Conservation (phyloP, 2,888 invertebrate genomes). For the Melangyna quadrimaculata region DNA sequence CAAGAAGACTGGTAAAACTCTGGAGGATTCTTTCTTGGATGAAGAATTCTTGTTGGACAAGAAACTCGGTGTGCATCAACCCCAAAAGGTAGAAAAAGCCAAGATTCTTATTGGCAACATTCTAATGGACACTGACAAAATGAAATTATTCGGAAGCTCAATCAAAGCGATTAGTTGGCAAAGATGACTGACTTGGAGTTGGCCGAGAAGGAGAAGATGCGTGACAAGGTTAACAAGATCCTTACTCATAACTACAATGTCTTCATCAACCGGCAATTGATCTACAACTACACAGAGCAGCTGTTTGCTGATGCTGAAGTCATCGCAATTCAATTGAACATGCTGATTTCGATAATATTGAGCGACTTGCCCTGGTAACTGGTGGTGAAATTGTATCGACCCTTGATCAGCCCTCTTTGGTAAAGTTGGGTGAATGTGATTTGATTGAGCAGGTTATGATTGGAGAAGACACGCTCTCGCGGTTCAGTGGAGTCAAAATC, state of each 20-base stretch:
- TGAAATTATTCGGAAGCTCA: constrained; percentile 98
- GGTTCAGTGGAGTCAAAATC: constrained; percentile 96
- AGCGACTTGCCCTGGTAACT: constrained; percentile 97
- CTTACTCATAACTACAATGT: constrained; percentile 97
- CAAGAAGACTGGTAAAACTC: constrained; percentile 97
- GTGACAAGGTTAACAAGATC: constrained; percentile 98
- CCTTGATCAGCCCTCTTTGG: constrained; percentile 95
- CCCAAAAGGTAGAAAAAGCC: constrained; percentile 83
- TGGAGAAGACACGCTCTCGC: constrained; percentile 96
- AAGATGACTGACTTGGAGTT: constrained; percentile 98
- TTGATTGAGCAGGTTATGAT: constrained; percentile 97
- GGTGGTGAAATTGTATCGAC: constrained; percentile 99
- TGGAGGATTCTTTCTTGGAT: too few relatives aligned
- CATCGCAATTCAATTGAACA: constrained; percentile 99
- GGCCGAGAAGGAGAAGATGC: constrained; percentile 99
- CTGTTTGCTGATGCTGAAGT: constrained; percentile 98
- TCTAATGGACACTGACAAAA: constrained; percentile 99
- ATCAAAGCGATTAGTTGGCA: constrained; percentile 94
- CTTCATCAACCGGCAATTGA: constrained; percentile 98
- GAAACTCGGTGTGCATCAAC: constrained; percentile 98
- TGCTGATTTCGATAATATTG: constrained; percentile 99
- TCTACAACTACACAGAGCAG: constrained; percentile 99
- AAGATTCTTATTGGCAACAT: constrained; percentile 95
- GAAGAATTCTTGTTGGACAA: constrained; percentile 97
- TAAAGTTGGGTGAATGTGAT: constrained; percentile 96